These are phyloP conservation scores for Xylota sylvarum DNA, from an alignment of 2,888 invertebrate genomes.

Conservation along the genomic window DNA sequence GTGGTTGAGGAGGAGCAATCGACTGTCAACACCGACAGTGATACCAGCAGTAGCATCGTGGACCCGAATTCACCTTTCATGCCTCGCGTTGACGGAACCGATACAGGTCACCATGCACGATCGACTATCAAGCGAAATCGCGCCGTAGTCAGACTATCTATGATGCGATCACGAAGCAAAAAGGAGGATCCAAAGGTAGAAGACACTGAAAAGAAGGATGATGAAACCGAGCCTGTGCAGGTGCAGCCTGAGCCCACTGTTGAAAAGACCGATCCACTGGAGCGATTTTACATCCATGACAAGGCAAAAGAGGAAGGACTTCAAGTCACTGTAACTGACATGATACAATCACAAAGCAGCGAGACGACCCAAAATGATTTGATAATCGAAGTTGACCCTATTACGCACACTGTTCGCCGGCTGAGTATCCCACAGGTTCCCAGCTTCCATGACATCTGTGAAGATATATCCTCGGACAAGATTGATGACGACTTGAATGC, in stretches of 20 bases:
- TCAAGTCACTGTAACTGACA: slow-evolving; percentile 75
- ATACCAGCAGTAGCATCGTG: slow-evolving; percentile 82
- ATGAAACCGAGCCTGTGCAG: slow-evolving; percentile 81
- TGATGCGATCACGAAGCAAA: slow-evolving; percentile 85
- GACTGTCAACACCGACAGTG: slow-evolving; percentile 43
- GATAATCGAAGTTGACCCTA: slow-evolving; percentile 81
- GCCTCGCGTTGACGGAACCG: slow-evolving; percentile 85
- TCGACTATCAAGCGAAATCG: slow-evolving; percentile 90
- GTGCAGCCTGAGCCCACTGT: slow-evolving; percentile 86
- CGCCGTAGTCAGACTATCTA: slow-evolving; percentile 90
- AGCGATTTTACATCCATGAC: slow-evolving; percentile 79
- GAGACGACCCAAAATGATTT: slow-evolving; percentile 78
- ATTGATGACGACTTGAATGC: slow-evolving; percentile 86
- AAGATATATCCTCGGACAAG: slow-evolving; percentile 86
- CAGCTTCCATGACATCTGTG: slow-evolving; percentile 87
- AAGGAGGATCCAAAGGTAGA: slow-evolving; percentile 71
- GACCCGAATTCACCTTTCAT: slow-evolving; percentile 79
- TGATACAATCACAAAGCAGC: slow-evolving; percentile 65
- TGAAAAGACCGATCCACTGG: slow-evolving; percentile 81
- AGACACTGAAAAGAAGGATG: slow-evolving; percentile 74
- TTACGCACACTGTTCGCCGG: slow-evolving; percentile 81
- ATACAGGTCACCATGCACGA: slow-evolving; percentile 85
- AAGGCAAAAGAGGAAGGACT: slow-evolving; percentile 78
- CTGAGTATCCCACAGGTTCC: slow-evolving; percentile 84
- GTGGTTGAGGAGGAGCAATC: slow-evolving; percentile 15